Conservation (phyloP, 2,113 vertebrate genomes). For the Rutilus rutilus region DNA sequence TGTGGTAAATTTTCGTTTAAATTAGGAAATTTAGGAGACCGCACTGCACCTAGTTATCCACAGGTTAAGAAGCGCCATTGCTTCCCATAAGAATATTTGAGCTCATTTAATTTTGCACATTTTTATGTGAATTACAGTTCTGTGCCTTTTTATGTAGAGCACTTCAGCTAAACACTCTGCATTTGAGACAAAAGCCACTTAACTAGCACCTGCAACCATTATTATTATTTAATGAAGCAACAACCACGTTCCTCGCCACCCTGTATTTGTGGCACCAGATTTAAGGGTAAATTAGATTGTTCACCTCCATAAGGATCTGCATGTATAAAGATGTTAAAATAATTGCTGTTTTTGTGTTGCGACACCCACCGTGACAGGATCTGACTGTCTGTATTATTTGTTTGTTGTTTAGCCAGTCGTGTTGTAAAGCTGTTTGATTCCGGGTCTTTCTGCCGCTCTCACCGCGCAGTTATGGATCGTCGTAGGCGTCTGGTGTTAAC, state of each 20-base stretch:
- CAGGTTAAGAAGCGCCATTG: no score
- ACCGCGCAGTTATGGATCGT: background rate
- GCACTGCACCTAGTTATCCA: background rate
- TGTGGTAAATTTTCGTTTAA: background rate
- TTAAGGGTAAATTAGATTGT: background rate
- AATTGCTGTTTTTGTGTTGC: background rate
- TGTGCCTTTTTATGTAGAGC: slow-evolving; percentile 9
- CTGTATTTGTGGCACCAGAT: background rate
- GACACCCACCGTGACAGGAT: slow-evolving; percentile 15
- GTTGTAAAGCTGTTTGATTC: slow-evolving; percentile 41
- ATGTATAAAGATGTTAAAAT: background rate
- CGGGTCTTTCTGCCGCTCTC: background rate
- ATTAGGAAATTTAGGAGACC: background rate
- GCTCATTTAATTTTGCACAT: background rate
- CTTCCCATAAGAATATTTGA: background rate
- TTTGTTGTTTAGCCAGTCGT: slow-evolving; percentile 49
- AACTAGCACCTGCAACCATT: background rate
- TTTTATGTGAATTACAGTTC: background rate
- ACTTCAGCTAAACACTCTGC: slow-evolving; percentile 18
- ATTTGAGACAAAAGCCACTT: slow-evolving; percentile 17
- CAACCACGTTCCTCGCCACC: background rate
- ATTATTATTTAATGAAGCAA: slow-evolving; percentile 39
- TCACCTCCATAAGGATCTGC: background rate
- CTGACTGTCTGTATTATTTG: slow-evolving; percentile 56
- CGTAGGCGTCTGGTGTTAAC: background rate